Evolutionary conservation across 1,140 invertebrate species (phyloP), one percentile per base, ranked within the genome.

Genomic region (Ditylenchus dipsaci): DNA sequence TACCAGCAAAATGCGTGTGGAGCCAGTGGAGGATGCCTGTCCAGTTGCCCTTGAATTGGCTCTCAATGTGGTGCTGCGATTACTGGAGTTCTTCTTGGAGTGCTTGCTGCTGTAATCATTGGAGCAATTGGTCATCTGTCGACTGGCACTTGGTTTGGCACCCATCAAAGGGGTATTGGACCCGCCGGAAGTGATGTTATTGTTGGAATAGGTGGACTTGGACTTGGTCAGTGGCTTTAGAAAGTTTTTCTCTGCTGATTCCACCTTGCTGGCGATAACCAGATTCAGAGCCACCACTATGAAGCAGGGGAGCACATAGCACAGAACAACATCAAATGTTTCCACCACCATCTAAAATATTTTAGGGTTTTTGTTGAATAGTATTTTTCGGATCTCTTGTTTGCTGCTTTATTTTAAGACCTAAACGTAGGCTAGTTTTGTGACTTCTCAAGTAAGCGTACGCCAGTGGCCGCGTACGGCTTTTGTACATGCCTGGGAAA

Each of bases 271-370:
- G 17, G 81, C 81, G 53, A 82, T 77, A 17, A 82, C 38, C 11
- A 77, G 58, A 67, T 82, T 82, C 45, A 82, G 59, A 27, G 76
- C 61, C 56, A 82, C 79, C n/a, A 82, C 78, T 1, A 75, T 74
- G 11, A 68, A 42, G 65, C 80, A 82, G 15, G 80, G 80, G 17
- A 82, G 45, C 7, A 81, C 66, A 60, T 82, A 82, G 53, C 77
- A 83, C 29, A 82, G 72, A 33, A 82, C 13, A n/a, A 82, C 76
- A 43, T 82, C 80, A 0, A 69, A 42, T 17, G 71, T 65, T 67
- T 83, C 79, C 19, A 72, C 76, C 9, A 64, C 62, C 73, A 75
- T 65, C 73, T 75, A 49, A 59, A 72, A 65, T 23, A 3, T 53
- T 7, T 3, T 15, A 53, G 15, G 8, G 3, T 7, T 19, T 5